Evolutionary conservation across 2,797 vertebrate genomes (phyloP).

Genomic region (Xenentodon cancila): DNA sequence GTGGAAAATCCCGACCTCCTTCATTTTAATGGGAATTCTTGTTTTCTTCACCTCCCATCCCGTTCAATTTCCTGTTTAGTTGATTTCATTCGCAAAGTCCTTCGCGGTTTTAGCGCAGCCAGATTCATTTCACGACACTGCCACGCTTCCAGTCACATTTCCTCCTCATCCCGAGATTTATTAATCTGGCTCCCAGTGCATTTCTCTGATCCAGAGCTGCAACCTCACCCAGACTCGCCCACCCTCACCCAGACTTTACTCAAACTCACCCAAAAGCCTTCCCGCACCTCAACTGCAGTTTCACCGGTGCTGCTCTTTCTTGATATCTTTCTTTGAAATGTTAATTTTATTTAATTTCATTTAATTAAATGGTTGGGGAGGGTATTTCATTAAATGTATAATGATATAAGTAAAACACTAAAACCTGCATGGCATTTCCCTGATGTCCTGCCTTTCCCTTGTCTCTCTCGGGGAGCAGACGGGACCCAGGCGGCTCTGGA

Average conservation of each 20-base stretch:
- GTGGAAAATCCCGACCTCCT: background rate
- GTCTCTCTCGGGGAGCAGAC: conserved; percentile 71
- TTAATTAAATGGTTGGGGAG: no score
- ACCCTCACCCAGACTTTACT: no score
- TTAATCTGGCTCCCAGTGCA: no score
- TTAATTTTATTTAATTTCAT: conserved; percentile 20
- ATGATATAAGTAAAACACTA: no score
- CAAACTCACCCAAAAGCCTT: no score
- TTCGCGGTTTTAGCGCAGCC: background rate
- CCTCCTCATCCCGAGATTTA: no score
- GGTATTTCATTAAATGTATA: no score
- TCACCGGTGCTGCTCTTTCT: conserved; percentile 2
- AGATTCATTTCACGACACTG: conserved; percentile 4
- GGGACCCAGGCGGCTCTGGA: conserved; percentile 74
- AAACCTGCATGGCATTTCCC: no score
- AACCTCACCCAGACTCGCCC: no score
- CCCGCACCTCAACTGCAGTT: no score
- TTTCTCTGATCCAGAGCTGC: no score
- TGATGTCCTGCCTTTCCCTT: background rate
- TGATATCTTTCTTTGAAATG: conserved; percentile 51
- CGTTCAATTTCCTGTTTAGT: conserved; percentile 26
- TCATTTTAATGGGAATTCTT: background rate
- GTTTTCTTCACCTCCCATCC: conserved; percentile 5
- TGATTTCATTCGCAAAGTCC: conserved; percentile 15
- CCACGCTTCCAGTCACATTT: no score